Percentiles rank a stretch among this genome's conserved stretches.
phyloP scores from a whole-genome alignment of 2,888 invertebrate genomes.

The Volucella bombylans region DNA sequence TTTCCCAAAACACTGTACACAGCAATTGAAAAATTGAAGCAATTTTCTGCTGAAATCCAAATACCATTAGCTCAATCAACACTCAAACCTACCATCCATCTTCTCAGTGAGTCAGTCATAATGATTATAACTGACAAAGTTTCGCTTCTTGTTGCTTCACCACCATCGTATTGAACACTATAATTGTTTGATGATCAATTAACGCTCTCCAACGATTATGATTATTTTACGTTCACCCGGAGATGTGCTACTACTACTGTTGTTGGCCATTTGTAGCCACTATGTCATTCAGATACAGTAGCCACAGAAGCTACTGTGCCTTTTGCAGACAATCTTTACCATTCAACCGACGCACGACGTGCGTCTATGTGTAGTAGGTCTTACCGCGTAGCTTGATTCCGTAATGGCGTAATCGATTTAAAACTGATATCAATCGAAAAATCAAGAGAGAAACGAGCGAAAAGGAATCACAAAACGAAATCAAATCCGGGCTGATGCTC shows the following conservation, averaged over 20 bases:
- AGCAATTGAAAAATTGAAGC: slow-evolving; percentile 15
- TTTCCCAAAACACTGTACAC: slow-evolving; percentile 31
- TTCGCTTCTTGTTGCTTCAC: slow-evolving; percentile 12
- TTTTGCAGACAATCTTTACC: background rate
- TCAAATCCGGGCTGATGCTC: slow-evolving; percentile 56
- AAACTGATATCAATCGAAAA: slow-evolving; percentile 58
- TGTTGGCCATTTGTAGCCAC: background rate
- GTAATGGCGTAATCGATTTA: slow-evolving; percentile 67
- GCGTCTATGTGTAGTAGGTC: background rate
- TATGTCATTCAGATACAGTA: slow-evolving; percentile 53
- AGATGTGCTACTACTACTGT: slow-evolving; percentile 2
- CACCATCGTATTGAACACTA: slow-evolving; percentile 35
- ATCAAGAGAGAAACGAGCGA: slow-evolving; percentile 5
- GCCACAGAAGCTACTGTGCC: slow-evolving; percentile 16
- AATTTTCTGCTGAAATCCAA: slow-evolving; percentile 19
- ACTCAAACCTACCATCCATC: background rate
- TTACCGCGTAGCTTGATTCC: slow-evolving; percentile 43
- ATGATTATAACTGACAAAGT: slow-evolving; percentile 41
- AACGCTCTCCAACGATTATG: slow-evolving; percentile 33
- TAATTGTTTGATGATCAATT: slow-evolving; percentile 54
- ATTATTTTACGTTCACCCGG: slow-evolving; percentile 30
- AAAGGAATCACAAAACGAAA: slow-evolving; percentile 34
- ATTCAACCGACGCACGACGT: background rate
- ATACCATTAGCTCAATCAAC: slow-evolving; percentile 10
- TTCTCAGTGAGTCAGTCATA: background rate